Evolutionary conservation across 2,888 invertebrate species (phyloP).

Genomic region (Hirtodrosophila histrioides): DNA sequence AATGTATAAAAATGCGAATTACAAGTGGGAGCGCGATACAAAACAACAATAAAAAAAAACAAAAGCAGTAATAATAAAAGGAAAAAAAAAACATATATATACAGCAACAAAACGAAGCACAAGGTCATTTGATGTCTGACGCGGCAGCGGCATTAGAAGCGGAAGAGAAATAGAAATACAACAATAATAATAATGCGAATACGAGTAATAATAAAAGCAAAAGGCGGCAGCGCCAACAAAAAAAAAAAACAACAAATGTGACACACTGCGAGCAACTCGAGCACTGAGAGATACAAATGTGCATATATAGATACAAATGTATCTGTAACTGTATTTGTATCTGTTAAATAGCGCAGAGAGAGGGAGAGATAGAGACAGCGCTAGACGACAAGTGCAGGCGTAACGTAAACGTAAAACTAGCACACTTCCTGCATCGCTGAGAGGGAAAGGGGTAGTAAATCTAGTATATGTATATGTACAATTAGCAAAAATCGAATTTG

Average conservation of each 20-base stretch:
- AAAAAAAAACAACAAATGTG: constrained; percentile 64
- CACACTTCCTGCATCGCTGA: constrained; percentile 62
- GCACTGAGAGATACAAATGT: background rate
- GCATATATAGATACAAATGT: background rate
- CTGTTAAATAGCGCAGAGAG: background rate
- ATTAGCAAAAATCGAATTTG: constrained; percentile 75
- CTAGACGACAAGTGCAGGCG: constrained; percentile 58
- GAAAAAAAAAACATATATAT: background rate
- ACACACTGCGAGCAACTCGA: constrained; percentile 66
- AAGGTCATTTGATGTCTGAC: constrained; percentile 70
- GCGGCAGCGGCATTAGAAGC: constrained; percentile 67
- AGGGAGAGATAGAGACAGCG: constrained; percentile 5
- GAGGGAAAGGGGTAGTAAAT: background rate
- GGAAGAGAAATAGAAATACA: constrained; percentile 68
- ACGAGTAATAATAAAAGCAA: constrained; percentile 61
- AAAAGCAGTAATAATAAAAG: constrained; percentile 29
- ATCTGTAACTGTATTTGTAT: constrained; percentile 5
- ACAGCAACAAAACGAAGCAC: constrained; percentile 46
- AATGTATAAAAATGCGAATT: constrained; percentile 69
- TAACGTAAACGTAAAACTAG: constrained; percentile 52
- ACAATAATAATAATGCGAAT: constrained; percentile 50
- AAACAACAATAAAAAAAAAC: constrained; percentile 21
- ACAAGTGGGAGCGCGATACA: constrained; percentile 68
- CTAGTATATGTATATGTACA: constrained; percentile 25
- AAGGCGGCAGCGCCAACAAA: constrained; percentile 39